Evolutionary conservation across 2,888 invertebrate genomes (phyloP), one percentile per base, ranked within the genome.

Genomic region (Linnaemya vulpina): DNA sequence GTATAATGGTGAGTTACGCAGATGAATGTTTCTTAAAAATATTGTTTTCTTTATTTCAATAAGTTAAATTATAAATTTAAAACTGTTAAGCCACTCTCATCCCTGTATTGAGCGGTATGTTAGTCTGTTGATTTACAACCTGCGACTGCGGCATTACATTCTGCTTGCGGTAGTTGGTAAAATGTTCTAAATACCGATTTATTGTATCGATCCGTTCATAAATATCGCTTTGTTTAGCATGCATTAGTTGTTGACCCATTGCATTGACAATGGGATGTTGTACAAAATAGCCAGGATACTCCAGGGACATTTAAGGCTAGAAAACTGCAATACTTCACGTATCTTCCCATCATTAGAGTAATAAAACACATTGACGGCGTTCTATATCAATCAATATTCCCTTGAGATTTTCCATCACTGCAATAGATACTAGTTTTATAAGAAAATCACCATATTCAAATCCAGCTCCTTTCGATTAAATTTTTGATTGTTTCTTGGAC

Each of bases 331-430:
- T 91, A 98, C 97, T 93, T 99, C 98, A 68, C 97, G 94, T 89
- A 98, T 94, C 80, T 86, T 97, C 97, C 97, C 98, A 98, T 85
- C 98, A 98, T 87, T 96, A 96, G 35, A 95, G 95, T 0, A 98
- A 96, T 87, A 98, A 95, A 0, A 97, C 95, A 92, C 98, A 98
- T 0, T 98, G 98, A 62, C 96, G 94, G 91, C 98, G 98, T 92
- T 98, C 98, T 17, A 97, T 96, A 95, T 98, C 98, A 62, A 98
- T 95, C 5, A 98, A 93, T 73, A 98, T 95, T 9, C 98, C 98
- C 93, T 98, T 98, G 91, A 98, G 98, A 89, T 95, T 97, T 89
- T 97, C 97, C 91, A 96, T 97, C 94, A 98, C 96, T 0, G 97
- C 96, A 0, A 98, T 98, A 17, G 96, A 97, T 1, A 98, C 98